Base-by-base conservation (phyloP, 1,140 invertebrate genomes). In the Drosophila miranda region DNA sequence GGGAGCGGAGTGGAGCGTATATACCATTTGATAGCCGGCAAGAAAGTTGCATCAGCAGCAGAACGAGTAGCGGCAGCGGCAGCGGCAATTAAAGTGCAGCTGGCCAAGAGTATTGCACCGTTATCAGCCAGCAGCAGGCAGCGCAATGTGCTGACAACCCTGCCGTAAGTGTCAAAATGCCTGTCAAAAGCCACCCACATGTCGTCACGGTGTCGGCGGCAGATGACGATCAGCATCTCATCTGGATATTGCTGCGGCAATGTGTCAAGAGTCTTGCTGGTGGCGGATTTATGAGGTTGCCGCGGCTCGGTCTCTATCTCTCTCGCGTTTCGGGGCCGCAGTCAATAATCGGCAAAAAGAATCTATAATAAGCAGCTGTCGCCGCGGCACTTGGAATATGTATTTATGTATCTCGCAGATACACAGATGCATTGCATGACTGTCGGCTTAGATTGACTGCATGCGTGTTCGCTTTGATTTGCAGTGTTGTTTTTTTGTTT, bases 301-400 rank as follows among this genome's bases (percentile, higher is more conserved):
- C 58, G 43, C 28, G 4, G 21, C 13, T 61, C 26, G 26, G 23
- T 23, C 28, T 48, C 57, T 3, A 9, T 60, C 48, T 74, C 68
- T 16, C 16, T 16, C 16, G 16, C 19, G 66, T 71, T 58, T 57
- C 30, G 75, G 75, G 64, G 61, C 66, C 66, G 11, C 34, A 69
- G 57, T 50, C 73, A 57, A 69, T 83, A 69, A 84, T 84, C 80
- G 50, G 50, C 61, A 34, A 55, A 63, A 63, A 53, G 73, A 75
- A 84, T 84, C 80, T 86, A 81, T 84, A 84, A 84, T 84, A 84
- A 84, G 81, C 82, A 87, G 81, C 81, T 87, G 81, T 84, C 81
- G 73, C 51, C 81, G 68, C 57, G 81, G 46, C 77, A 86, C 77
- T 84, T 86, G 77, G 81, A 86, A 77, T 84, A 83, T 83, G 56